Evolutionary conservation across 2,888 invertebrate genomes (phyloP).

Genomic region (Conchocele bisecta): DNA sequence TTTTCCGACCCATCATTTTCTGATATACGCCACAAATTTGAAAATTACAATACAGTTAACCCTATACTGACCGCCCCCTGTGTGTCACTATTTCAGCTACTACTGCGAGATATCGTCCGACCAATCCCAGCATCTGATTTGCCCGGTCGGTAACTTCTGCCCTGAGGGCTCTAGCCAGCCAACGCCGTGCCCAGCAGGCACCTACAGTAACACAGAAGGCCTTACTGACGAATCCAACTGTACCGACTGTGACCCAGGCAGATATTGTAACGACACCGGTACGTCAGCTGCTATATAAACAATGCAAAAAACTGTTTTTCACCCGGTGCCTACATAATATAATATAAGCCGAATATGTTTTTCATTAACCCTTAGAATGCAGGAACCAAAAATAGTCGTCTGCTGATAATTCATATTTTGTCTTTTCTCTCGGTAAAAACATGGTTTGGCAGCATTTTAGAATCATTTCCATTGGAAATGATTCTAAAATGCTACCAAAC

Average conservation of each 20-base stretch:
- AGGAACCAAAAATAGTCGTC: too few relatives aligned
- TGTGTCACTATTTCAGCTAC: conserved; percentile 71
- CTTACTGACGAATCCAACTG: conserved; percentile 72
- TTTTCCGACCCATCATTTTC: too few relatives aligned
- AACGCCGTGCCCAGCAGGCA: conserved; percentile 73
- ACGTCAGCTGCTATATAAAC: too few relatives aligned
- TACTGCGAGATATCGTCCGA: conserved; percentile 78
- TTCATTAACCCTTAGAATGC: too few relatives aligned
- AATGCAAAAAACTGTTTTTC: background rate
- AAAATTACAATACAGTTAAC: too few relatives aligned
- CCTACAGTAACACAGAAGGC: conserved; percentile 72
- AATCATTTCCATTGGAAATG: too few relatives aligned
- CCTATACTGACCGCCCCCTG: too few relatives aligned
- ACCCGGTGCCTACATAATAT: background rate
- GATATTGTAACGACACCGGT: conserved; percentile 81
- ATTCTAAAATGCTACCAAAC: too few relatives aligned
- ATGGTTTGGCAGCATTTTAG: too few relatives aligned
- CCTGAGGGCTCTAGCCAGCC: conserved; percentile 67
- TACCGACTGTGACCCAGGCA: conserved; percentile 75
- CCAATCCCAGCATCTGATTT: conserved; percentile 66
- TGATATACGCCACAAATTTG: too few relatives aligned
- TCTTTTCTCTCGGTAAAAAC: too few relatives aligned
- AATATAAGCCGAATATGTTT: background rate
- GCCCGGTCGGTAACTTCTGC: conserved; percentile 74
- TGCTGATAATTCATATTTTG: too few relatives aligned